Evolutionary conservation across 2,113 vertebrate genomes (phyloP), one percentile per base, ranked within the genome.

Genomic region (Eonycteris spelaea): DNA sequence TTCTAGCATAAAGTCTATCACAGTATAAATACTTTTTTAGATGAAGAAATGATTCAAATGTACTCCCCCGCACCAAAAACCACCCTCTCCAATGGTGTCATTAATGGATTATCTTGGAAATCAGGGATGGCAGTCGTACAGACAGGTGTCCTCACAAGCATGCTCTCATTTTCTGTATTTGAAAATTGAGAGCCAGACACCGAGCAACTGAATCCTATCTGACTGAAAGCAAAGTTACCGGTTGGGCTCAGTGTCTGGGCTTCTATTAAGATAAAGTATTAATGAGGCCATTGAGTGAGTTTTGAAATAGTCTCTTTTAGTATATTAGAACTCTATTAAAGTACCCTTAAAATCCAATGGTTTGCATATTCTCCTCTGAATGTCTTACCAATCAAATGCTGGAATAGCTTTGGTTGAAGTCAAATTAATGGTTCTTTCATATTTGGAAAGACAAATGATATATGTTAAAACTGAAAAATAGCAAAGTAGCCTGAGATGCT

Each of bases 271-370:
- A 95, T 83, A 78, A 95, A 90, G 78, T 92, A 92, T 95, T 96
- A 48, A 95, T 93, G 59, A 91, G 73, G 71, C 30, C 65, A 91
- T 15, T 43, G 65, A 95, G 28, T 57, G 38, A 59, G 68, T 90
- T 94, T 87, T 86, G 74, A 90, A 97, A 75, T 43, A 24, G 43
- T 83, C 57, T 97, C 87, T 83, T 91, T 95, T 80, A 78, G n/a
- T 92, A 40, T 70, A 57, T 67, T 40, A 93, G 77, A 77, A 26
- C 33, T 92, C 33, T 92, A 75, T 92, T 70, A 35, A 83, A 80
- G 55, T 89, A 48, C 86, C 79, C 26, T 48, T 91, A 48, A 91
- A 80, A 86, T 63, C 22, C 38, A 68, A 77, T 4, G 5, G 2
- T 55, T 91, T 91, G 26, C 24, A 92, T 9, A 55, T 90, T 91